phyloP scores from a whole-genome alignment of 2,888 invertebrate genomes.

The Ornithoptera priamus region DNA sequence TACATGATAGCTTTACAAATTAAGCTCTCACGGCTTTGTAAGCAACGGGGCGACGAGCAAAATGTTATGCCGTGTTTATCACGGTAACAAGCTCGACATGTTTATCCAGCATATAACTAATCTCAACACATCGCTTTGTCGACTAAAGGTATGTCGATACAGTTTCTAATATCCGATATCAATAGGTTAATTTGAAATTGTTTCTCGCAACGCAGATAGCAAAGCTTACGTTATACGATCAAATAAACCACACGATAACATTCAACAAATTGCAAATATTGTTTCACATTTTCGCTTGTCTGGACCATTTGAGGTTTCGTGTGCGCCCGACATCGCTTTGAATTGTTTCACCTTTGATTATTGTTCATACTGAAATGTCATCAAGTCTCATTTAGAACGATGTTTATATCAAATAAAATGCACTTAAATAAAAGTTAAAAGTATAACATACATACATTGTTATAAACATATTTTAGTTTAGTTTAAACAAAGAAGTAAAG shows the following conservation, averaged over 20 bases:
- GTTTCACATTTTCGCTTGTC: constrained; percentile 4
- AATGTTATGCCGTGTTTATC: too few species aligned
- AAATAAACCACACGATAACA: constrained; percentile 6
- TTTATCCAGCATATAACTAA: too few species aligned
- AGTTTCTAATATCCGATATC: neutral
- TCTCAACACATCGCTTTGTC: too few species aligned
- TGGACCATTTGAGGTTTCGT: constrained; percentile 7
- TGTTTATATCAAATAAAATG: neutral
- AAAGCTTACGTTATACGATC: neutral
- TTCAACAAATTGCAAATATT: constrained; percentile 6
- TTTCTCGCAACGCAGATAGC: neutral
- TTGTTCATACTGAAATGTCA: neutral
- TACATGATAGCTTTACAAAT: too few species aligned
- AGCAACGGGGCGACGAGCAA: too few species aligned
- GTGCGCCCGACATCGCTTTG: constrained; percentile 2
- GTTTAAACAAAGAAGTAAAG: too few species aligned
- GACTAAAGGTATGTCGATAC: too few species aligned
- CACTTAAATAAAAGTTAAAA: too few species aligned
- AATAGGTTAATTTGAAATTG: neutral
- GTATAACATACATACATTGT: too few species aligned
- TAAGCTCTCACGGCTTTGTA: too few species aligned
- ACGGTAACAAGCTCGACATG: too few species aligned
- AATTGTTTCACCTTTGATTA: constrained; percentile 2
- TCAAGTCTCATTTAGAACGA: neutral
- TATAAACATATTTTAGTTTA: too few species aligned